Evolutionary conservation across 2,888 invertebrate genomes (phyloP).

Genomic region (Drosophila acutilabella): DNA sequence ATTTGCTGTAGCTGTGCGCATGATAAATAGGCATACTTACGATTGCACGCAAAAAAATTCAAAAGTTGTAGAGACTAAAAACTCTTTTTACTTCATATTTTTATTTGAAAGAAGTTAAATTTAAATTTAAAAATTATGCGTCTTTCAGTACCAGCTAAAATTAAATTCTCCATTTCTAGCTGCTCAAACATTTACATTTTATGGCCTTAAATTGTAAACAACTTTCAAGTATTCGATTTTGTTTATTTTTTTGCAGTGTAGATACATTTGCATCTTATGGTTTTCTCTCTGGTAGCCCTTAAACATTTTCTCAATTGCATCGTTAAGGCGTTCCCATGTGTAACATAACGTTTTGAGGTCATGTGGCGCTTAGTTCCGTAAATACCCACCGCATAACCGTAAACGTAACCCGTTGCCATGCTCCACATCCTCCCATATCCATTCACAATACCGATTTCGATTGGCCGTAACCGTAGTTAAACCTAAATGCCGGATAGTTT

Average conservation of each 20-base stretch:
- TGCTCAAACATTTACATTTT: no score
- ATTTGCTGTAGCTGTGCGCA: not conserved
- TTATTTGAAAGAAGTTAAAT: no score
- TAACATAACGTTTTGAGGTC: constrained; percentile 54
- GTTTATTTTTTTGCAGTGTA: not conserved
- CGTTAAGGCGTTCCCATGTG: constrained; percentile 56
- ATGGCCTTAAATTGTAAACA: not conserved
- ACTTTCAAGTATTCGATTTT: not conserved
- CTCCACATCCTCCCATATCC: not conserved
- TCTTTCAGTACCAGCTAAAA: no score
- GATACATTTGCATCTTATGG: constrained; percentile 6
- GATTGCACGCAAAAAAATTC: not conserved
- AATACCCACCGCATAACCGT: constrained; percentile 6
- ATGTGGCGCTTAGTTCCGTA: constrained; percentile 52
- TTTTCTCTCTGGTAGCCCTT: constrained; percentile 21
- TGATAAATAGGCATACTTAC: constrained; percentile 5
- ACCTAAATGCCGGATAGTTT: constrained; percentile 39
- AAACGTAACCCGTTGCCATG: not conserved
- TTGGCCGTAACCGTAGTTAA: constrained; percentile 7
- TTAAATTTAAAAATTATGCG: no score
- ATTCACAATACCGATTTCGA: not conserved
- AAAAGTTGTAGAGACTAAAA: no score
- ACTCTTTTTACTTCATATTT: no score
- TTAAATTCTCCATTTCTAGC: no score
- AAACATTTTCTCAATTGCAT: constrained; percentile 62